Evolutionary conservation across 2,888 invertebrate species (phyloP).

Genomic region (Elegia similella): DNA sequence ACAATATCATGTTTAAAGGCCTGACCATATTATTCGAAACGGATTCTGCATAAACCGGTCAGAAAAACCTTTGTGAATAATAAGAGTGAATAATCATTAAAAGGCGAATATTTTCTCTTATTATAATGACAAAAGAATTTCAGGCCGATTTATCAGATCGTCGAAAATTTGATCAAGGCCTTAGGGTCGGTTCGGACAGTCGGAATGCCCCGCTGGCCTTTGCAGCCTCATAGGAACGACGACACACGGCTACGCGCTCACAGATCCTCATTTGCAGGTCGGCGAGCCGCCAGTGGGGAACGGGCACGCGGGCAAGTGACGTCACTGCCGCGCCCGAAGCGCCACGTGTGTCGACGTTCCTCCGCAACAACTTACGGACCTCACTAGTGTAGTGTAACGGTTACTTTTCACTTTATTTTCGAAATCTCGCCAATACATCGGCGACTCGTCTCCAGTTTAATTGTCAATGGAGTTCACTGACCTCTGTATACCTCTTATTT

Average conservation of each 20-base stretch:
- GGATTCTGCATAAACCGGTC: too few relatives aligned
- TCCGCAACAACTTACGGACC: conserved; percentile 73
- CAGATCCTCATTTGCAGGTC: conserved; percentile 72
- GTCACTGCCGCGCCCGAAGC: conserved; percentile 46
- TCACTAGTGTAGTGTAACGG: conserved; percentile 74
- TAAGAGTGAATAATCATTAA: too few relatives aligned
- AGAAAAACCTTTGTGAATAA: too few relatives aligned
- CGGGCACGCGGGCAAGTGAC: conserved; percentile 71
- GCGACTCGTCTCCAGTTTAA: background rate
- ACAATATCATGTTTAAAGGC: too few relatives aligned
- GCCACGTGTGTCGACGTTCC: conserved; percentile 79
- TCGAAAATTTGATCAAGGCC: too few relatives aligned
- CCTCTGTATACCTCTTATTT: too few relatives aligned
- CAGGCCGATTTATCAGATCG: too few relatives aligned
- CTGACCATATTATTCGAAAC: too few relatives aligned
- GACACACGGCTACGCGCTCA: conserved; percentile 75
- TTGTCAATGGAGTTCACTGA: too few relatives aligned
- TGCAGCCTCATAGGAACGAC: conserved; percentile 75
- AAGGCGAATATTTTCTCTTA: too few relatives aligned
- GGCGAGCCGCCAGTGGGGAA: conserved; percentile 63
- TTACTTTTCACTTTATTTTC: conserved; percentile 37
- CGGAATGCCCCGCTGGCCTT: background rate
- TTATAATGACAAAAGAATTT: too few relatives aligned
- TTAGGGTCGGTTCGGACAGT: too few relatives aligned
- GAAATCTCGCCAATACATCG: background rate